Percentiles rank a stretch among this genome's conserved stretches.
phyloP scores from a whole-genome alignment of 2,888 invertebrate species.

The Muschampia staudingeri region DNA sequence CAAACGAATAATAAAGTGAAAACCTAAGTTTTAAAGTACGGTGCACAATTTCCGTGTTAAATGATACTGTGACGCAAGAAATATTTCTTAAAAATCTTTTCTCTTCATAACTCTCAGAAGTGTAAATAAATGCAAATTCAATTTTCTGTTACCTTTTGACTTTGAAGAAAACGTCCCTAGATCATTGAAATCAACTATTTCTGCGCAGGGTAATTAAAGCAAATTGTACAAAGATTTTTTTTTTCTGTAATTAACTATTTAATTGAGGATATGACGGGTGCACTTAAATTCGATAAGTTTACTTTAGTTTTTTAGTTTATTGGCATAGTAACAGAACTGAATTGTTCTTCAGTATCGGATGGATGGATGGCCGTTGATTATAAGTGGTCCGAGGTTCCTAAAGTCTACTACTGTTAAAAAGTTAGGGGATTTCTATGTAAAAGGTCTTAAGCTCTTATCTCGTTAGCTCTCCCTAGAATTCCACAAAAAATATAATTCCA shows the following conservation, averaged over 20 bases:
- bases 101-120: neutral
- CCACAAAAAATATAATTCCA: too few relatives aligned
- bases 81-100: conserved; percentile 11
- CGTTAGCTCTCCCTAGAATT: too few relatives aligned
- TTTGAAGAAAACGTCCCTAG: neutral
- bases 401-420: too few relatives aligned
- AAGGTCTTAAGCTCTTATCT: too few relatives aligned
- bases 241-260: neutral
- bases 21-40: neutral
- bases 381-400: too few relatives aligned
- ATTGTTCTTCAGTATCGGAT: too few relatives aligned
- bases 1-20: neutral
- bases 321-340: too few relatives aligned
- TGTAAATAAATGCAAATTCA: conserved; percentile 7
- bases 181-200: neutral
- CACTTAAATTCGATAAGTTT: neutral
- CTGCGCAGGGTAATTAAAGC: neutral
- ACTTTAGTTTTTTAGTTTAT: neutral
- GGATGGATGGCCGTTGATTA: too few relatives aligned
- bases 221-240: neutral
- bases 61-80: neutral
- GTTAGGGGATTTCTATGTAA: too few relatives aligned
- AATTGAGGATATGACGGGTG: neutral
- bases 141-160: neutral
- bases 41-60: neutral